phyloP scores from a whole-genome alignment of 2,113 vertebrate genomes.

The Conger conger region DNA sequence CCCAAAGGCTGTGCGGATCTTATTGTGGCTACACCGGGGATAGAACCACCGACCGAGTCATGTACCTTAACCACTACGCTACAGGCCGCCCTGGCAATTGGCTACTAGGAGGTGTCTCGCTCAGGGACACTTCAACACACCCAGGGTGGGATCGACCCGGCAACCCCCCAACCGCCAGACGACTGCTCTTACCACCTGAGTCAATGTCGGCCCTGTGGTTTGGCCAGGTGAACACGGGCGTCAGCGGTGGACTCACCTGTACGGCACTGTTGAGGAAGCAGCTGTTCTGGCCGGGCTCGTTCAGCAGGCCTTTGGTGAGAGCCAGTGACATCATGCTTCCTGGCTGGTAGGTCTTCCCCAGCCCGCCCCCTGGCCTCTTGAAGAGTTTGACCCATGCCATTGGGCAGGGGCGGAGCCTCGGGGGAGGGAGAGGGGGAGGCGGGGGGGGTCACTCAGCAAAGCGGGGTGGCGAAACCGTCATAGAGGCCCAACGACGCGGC shows the following conservation, averaged over 20 bases:
- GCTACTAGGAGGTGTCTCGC: no score
- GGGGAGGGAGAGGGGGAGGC: background rate
- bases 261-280: constrained; percentile 99
- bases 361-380: constrained; percentile 83
- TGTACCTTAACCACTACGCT: no score
- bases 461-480: background rate
- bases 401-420: constrained; percentile 60
- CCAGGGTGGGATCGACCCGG: no score
- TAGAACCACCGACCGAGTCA: no score
- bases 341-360: constrained; percentile 91
- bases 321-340: constrained; percentile 93
- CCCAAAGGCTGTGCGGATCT: no score
- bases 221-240: no score
- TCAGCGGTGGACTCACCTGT: constrained; percentile 78
- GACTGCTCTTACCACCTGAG: no score
- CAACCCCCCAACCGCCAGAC: no score
- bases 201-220: no score
- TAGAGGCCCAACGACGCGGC: background rate
- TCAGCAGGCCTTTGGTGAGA: constrained; percentile 92
- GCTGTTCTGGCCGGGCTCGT: constrained; percentile 95
- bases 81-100: no score
- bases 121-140: no score
- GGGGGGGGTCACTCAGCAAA: constrained; percentile 29
- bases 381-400: constrained; percentile 97
- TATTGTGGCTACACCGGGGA: no score